Conservation (phyloP, 1,140 invertebrate genomes). For the Antheraea pernyi region DNA sequence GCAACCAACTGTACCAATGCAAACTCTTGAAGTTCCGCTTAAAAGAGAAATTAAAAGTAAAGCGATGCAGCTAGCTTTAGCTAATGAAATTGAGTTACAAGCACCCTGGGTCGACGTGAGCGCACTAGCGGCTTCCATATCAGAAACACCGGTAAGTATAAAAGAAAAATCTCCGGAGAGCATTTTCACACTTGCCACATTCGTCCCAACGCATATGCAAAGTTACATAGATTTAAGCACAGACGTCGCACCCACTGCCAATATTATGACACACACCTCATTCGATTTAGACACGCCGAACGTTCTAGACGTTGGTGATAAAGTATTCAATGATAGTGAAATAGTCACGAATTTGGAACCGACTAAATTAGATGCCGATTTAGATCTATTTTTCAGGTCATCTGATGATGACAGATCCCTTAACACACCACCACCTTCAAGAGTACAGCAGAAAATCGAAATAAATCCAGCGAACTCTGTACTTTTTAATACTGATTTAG, state of each 20-base stretch:
- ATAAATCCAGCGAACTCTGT: conserved; percentile 77
- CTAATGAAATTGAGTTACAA: conserved; percentile 86
- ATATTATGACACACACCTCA: conserved; percentile 49
- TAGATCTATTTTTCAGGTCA: conserved; percentile 43
- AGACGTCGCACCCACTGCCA: conserved; percentile 53
- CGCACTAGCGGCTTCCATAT: conserved; percentile 80
- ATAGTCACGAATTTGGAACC: conserved; percentile 51
- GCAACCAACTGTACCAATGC: conserved; percentile 18
- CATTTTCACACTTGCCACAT: conserved; percentile 79
- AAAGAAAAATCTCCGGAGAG: conserved; percentile 78
- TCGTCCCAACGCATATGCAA: conserved; percentile 85
- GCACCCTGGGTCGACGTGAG: conserved; percentile 86
- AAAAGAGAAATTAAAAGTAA: conserved; percentile 71
- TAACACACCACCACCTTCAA: conserved; percentile 58
- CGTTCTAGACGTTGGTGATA: conserved; percentile 57
- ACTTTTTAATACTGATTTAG: conserved; percentile 73
- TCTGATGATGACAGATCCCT: conserved; percentile 49
- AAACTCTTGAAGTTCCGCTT: conserved; percentile 8
- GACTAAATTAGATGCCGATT: conserved; percentile 40
- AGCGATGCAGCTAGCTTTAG: conserved; percentile 84
- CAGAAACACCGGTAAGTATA: conserved; percentile 76
- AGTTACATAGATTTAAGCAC: conserved; percentile 81
- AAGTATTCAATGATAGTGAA: conserved; percentile 72
- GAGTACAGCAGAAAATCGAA: conserved; percentile 71
- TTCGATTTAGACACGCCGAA: conserved; percentile 68